Evolutionary conservation across 2,797 vertebrate species (phyloP).

Genomic region (Coracias cyanogaster): DNA sequence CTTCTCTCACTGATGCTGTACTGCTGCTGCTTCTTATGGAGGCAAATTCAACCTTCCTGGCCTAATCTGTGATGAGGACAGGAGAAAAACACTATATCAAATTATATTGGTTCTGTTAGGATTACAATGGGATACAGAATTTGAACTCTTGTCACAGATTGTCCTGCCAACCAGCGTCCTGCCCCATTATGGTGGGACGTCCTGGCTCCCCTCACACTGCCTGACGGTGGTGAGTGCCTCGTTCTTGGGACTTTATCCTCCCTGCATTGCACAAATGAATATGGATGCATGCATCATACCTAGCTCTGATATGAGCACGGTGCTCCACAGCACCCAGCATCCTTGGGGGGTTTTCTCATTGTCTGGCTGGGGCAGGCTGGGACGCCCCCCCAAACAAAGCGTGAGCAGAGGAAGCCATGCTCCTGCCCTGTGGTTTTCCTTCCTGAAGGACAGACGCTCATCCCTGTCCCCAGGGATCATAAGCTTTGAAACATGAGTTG

Average conservation of each 20-base stretch:
- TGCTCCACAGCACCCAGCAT: not conserved
- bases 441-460: not conserved
- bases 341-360: not conserved
- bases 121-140: not conserved
- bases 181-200: fast-evolving
- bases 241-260: not conserved
- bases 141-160: not conserved
- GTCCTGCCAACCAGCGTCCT: not conserved
- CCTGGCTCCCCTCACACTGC: not conserved
- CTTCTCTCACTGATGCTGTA: not conserved
- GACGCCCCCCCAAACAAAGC: fast-evolving
- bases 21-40: not conserved
- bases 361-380: not conserved
- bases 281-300: not conserved
- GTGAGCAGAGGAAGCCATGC: not conserved
- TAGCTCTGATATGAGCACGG: not conserved
- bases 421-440: not conserved
- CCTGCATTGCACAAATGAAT: not conserved
- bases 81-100: not conserved
- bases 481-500: slow-evolving; percentile 12
- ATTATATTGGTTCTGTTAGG: not conserved
- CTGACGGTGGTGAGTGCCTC: not conserved
- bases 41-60: not conserved
- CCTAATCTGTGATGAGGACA: not conserved
- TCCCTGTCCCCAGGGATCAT: not conserved